Evolutionary conservation across 1,140 invertebrate genomes (phyloP), one percentile per base, ranked within the genome.

Genomic region (Neodiprion fabricii): DNA sequence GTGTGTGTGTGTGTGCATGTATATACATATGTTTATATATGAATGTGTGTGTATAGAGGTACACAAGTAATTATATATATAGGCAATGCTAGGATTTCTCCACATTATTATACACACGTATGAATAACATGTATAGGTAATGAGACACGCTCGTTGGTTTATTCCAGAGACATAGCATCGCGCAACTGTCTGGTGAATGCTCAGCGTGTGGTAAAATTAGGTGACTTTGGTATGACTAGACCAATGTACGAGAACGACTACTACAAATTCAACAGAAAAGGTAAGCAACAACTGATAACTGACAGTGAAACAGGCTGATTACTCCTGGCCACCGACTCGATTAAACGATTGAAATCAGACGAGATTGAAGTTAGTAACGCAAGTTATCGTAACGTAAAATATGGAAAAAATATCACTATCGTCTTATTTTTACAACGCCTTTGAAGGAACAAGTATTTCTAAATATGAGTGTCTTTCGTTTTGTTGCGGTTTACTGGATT

Each of bases 161-260:
- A 82, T 80, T 80, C 40, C 85, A 93, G 95, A 76, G 96, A 97
- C 86, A 90, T 97, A 3, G 95, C 95, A 0, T 96, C 93, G 67
- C 88, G 96, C 28, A 98, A 98, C 89, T 98, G 96, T 84, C 87
- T 98, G 3, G 92, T 98, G 0, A 96, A 95, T 84, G 92, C 93
- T 7, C 91, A 93, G 74, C 90, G 94, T 72, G 90, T 93, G 0
- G 94, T 97, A 3, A 98, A 98, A 86, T 91, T 98, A 12, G 96
- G 95, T 5, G 97, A 98, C 86, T 98, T 98, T 86, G 97, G 96
- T 23, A 97, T 98, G 96, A 95, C 95, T 7, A 89, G 96, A 47
- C 92, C 95, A 7, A 94, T 96, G 84, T 96, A 94, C 84, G 95
- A 96, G 78, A 95, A 94, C 73, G 96, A 97, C 83, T 97, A 97